phyloP scores from a whole-genome alignment of 2,113 vertebrate genomes.

The Arothron firmamentum region DNA sequence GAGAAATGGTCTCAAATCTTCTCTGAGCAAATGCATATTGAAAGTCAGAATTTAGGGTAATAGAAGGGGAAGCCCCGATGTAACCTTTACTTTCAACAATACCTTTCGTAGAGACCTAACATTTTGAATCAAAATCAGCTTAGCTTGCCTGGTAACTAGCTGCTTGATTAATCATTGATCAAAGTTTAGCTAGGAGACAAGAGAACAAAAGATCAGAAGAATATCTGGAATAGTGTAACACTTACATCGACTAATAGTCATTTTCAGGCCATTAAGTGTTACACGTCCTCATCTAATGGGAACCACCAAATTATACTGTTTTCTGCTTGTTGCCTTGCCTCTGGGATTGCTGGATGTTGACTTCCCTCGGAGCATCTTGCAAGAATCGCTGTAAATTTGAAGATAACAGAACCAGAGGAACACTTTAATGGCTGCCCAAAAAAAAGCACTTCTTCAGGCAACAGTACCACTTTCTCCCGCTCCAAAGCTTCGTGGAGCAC shows the following conservation, averaged over 20 bases:
- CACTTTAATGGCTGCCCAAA: slow-evolving; percentile 57
- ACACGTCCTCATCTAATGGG: slow-evolving; percentile 42
- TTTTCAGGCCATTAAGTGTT: slow-evolving; percentile 32
- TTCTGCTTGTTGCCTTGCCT: slow-evolving; percentile 56
- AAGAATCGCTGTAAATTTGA: slow-evolving; percentile 50
- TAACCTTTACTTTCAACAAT: no score
- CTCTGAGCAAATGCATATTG: no score
- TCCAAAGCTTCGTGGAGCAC: slow-evolving; percentile 58
- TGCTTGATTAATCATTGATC: slow-evolving; percentile 14
- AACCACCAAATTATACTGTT: slow-evolving; percentile 53
- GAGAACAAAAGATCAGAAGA: neutral
- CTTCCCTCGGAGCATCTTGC: slow-evolving; percentile 33
- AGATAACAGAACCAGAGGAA: slow-evolving; percentile 59
- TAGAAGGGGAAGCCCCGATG: no score
- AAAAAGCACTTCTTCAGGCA: slow-evolving; percentile 60
- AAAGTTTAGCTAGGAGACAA: no score
- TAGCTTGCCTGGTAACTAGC: slow-evolving; percentile 3
- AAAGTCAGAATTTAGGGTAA: no score
- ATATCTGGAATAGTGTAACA: slow-evolving; percentile 6
- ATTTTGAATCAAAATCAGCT: slow-evolving; percentile 3
- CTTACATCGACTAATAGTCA: slow-evolving; percentile 25
- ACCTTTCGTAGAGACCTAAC: no score
- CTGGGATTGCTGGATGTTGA: slow-evolving; percentile 40
- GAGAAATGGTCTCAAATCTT: no score
- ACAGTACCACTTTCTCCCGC: slow-evolving; percentile 57